Base-by-base conservation (phyloP, 2,113 vertebrate species). In the Noctilio leporinus region DNA sequence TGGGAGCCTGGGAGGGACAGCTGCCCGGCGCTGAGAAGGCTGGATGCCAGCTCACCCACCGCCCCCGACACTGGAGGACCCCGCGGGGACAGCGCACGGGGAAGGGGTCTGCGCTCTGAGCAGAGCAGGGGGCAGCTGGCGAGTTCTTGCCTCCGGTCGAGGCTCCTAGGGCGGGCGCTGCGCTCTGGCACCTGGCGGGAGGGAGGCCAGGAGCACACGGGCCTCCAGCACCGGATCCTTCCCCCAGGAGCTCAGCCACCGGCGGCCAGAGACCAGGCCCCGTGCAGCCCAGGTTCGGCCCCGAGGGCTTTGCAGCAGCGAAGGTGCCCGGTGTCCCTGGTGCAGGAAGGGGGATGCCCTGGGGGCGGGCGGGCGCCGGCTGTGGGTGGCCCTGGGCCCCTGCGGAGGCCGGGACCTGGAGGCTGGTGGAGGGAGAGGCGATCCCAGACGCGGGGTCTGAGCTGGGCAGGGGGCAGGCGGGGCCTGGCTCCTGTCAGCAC, bases 251-350 rank as follows among this genome's bases (percentile, higher is more conserved):
- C 30, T 7, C 14, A 0, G 0, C 38, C 10, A 0, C 17, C 2
- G 0, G 4, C 16, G 10, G 15, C 38, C 5, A 22, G 4, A 6
- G 17, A 35, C 30, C 30, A 26, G 82, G 70, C 69, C 28, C 70
- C 1, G 40, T 7, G 28, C 69, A 26, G 38, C 20, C 69, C 38
- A 12, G 30, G 22, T 26, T 28, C 4, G 10, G 10, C 28, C 4
- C 26, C 26, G 2, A 28, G 40, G 77, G 38, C 75, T 62, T 12
- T 2, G 2, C 4, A 5, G 4, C 26, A 53, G n/a, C 3, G 4
- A 26, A 1, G 2, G 1, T 2, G 0, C 8, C 57, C 38, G 1
- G 22, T 19, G 26, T 59, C 3, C 33, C 0, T 0, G 1, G 1
- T 2, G 69, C 51, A 22, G 22, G n/a, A n/a, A 43, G 55, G 14